Conservation (phyloP, 2,888 invertebrate genomes). For the Eilema sororculum region DNA sequence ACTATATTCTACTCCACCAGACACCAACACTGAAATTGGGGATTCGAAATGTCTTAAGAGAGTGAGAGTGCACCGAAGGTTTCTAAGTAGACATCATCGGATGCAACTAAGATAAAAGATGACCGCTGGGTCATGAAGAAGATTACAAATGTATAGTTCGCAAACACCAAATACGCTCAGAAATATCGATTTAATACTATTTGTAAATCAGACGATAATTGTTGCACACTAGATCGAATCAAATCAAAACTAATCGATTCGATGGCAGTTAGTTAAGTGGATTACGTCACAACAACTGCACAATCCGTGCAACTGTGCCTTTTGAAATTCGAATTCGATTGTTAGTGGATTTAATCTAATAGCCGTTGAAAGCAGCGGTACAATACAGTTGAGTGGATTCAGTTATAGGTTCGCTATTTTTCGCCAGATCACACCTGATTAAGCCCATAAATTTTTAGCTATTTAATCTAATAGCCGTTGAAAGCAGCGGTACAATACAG, state of each 20-base stretch:
- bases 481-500: too few relatives aligned
- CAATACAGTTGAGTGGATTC: background rate
- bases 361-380: background rate
- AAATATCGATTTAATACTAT: background rate
- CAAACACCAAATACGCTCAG: background rate
- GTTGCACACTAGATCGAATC: background rate
- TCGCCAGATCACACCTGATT: background rate
- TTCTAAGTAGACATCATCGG: too few relatives aligned
- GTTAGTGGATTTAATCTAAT: background rate
- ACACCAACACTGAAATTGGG: too few relatives aligned
- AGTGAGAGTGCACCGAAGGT: too few relatives aligned
- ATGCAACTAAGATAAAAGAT: too few relatives aligned
- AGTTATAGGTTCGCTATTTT: background rate
- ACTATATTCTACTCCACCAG: too few relatives aligned
- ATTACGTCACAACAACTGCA: background rate
- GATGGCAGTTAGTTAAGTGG: background rate
- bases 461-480: too few relatives aligned
- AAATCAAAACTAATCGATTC: background rate
- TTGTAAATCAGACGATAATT: background rate
- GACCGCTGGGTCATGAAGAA: too few relatives aligned
- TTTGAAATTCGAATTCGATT: background rate
- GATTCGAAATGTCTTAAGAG: too few relatives aligned
- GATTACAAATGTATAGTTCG: too few relatives aligned
- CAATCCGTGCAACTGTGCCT: slow-evolving; percentile 1
- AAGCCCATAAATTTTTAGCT: background rate